A percentile compares a stretch with the other conserved stretches of the same genome.
These are phyloP conservation scores for Mormyrus iriodes DNA, from an alignment of 2,113 vertebrate species.

Conservation along the genomic window DNA sequence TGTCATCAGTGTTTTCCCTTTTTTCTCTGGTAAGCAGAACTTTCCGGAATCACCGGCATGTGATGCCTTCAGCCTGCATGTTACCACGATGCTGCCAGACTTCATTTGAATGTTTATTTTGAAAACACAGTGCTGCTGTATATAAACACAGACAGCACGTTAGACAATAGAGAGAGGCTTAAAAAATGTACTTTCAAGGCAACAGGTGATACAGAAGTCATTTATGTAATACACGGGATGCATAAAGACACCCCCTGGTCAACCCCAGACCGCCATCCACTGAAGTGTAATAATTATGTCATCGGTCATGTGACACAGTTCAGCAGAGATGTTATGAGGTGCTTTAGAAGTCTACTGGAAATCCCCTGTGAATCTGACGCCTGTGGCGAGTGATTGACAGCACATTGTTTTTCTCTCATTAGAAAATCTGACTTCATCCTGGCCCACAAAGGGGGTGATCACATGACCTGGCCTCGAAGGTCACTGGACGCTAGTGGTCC, in stretches of 20 bases:
- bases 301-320: constrained; percentile 57
- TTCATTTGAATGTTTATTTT: background rate
- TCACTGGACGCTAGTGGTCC: constrained; percentile 51
- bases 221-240: background rate
- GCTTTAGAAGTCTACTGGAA: constrained; percentile 29
- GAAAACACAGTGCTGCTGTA: background rate
- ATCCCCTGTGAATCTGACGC: constrained; percentile 43
- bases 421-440: constrained; percentile 70
- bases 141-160: background rate
- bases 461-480: constrained; percentile 50
- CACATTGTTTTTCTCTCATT: constrained; percentile 65
- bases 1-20: background rate
- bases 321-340: constrained; percentile 15
- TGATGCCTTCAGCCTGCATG: background rate
- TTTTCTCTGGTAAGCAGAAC: background rate
- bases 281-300: constrained; percentile 28
- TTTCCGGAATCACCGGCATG: background rate
- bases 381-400: constrained; percentile 54
- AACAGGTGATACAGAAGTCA: background rate
- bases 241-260: background rate
- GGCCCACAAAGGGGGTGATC: constrained; percentile 55
- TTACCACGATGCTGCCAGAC: background rate
- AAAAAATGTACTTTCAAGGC: background rate
- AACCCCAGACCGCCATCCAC: background rate
- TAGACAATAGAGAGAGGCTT: background rate